Percentiles rank a stretch among this genome's conserved stretches.
These are phyloP conservation scores for Hippolais icterina DNA, from an alignment of 2,113 vertebrate species.

Conservation along the genomic window DNA sequence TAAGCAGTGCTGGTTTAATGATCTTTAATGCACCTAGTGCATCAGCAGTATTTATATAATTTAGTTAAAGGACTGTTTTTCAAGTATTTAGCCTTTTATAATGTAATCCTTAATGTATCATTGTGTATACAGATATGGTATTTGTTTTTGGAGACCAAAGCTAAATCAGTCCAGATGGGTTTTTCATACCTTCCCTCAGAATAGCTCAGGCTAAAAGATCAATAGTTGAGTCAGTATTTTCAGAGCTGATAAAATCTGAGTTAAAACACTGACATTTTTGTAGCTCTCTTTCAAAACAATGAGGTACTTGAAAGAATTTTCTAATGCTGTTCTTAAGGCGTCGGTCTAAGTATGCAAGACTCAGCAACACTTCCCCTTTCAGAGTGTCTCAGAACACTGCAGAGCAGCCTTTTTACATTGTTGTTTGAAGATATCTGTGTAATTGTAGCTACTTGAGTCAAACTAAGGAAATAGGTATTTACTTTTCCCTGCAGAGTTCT, in stretches of 20 bases:
- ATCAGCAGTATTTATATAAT: background rate
- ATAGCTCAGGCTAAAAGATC: slow-evolving; percentile 30
- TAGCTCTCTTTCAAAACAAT: slow-evolving; percentile 25
- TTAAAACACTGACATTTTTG: slow-evolving; percentile 21
- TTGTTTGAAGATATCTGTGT: background rate
- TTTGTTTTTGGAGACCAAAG: slow-evolving; percentile 15
- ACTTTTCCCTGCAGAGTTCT: background rate
- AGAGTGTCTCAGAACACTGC: background rate
- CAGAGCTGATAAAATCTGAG: slow-evolving; percentile 45
- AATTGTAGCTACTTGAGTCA: background rate
- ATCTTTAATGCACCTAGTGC: background rate
- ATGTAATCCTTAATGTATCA: background rate
- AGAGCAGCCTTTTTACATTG: background rate
- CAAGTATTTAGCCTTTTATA: background rate
- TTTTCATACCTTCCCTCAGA: slow-evolving; percentile 17
- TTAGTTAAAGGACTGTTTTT: background rate
- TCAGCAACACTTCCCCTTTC: background rate
- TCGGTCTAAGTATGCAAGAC: background rate
- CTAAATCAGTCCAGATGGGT: slow-evolving; percentile 39
- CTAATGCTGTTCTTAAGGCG: background rate
- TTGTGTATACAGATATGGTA: background rate
- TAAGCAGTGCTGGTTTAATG: background rate
- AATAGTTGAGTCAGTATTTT: slow-evolving; percentile 19
- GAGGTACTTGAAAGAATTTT: slow-evolving; percentile 21
- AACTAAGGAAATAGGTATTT: background rate